Evolutionary conservation across 2,113 vertebrate species (phyloP).

Genomic region (Urocynchramus pylzowi): DNA sequence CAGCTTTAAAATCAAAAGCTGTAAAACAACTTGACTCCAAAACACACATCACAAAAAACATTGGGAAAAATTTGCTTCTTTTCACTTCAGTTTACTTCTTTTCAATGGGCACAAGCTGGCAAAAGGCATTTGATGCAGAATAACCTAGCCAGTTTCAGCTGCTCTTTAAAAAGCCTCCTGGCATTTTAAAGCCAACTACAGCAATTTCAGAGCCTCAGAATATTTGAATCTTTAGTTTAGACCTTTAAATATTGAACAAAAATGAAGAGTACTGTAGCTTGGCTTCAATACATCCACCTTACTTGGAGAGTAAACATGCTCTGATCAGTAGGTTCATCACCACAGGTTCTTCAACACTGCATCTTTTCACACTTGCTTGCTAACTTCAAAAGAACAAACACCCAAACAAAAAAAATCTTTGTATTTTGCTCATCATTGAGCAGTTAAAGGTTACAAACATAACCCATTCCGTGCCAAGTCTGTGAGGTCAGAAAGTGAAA

Average conservation of each 20-base stretch:
- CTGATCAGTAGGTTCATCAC: neutral
- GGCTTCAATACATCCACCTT: neutral
- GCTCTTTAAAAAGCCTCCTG: neutral
- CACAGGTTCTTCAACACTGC: neutral
- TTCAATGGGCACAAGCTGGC: neutral
- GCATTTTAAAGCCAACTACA: neutral
- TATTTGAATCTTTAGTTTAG: neutral
- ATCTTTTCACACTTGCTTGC: neutral
- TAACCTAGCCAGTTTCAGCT: neutral
- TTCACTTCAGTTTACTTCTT: neutral
- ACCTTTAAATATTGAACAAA: neutral
- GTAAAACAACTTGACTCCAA: neutral
- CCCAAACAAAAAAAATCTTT: neutral
- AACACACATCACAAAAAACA: neutral
- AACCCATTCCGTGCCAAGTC: neutral
- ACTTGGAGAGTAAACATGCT: neutral
- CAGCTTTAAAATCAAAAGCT: neutral
- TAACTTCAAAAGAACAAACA: neutral
- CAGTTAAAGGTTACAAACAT: neutral
- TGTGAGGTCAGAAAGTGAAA: neutral
- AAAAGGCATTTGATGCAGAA: slow-evolving; percentile 13
- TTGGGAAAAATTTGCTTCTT: neutral
- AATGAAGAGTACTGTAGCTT: neutral
- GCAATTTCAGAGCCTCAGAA: neutral
- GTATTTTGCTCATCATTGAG: neutral